Evolutionary conservation across 2,113 vertebrate genomes (phyloP).

Genomic region (Megaceryle maxima): DNA sequence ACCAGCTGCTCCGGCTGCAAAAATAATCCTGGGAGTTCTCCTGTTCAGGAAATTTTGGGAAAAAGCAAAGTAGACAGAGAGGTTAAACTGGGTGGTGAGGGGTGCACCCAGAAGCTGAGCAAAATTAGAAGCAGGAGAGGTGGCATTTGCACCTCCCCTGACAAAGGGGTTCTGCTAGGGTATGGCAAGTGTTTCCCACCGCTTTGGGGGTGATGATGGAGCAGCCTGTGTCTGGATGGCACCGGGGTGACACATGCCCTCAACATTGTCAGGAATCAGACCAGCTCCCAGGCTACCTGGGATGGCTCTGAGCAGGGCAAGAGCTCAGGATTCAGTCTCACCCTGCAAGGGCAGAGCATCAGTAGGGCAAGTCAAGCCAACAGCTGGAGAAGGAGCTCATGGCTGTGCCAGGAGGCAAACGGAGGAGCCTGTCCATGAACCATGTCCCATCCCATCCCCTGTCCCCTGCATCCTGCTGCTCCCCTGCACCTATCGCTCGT

Average conservation of each 20-base stretch:
- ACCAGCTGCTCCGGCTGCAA: background rate
- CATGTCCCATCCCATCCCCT: background rate
- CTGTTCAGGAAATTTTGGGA: background rate
- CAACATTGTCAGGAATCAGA: accelerated
- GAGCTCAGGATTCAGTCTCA: background rate
- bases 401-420: accelerated
- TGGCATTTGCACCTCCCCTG: background rate
- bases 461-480: accelerated
- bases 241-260: background rate
- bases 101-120: background rate
- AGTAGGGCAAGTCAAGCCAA: accelerated
- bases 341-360: accelerated
- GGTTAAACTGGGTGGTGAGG: background rate
- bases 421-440: background rate
- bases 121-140: background rate
- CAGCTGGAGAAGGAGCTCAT: background rate
- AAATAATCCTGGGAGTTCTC: background rate
- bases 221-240: background rate
- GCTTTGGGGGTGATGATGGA: background rate
- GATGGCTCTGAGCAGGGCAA: background rate
- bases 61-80: background rate
- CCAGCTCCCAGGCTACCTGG: background rate
- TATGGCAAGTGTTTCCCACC: background rate
- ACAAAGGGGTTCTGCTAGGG: background rate
- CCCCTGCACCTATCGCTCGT: background rate